These are phyloP conservation scores for Germaria angustata DNA, from an alignment of 2,888 invertebrate genomes.

Conservation along the genomic window DNA sequence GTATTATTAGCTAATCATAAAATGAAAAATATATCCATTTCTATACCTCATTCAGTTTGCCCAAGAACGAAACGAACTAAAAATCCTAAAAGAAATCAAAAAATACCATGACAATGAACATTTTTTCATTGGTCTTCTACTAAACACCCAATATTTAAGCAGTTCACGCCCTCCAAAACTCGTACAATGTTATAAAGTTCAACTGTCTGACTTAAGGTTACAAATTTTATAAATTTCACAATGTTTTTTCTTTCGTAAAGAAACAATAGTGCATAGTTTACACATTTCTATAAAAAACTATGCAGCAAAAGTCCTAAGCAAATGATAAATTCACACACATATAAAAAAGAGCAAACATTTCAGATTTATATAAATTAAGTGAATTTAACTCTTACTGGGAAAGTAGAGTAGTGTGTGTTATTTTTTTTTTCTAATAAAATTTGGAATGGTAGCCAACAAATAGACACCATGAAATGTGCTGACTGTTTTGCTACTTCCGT, in stretches of 20 bases:
- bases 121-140: neutral
- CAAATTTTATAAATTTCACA: neutral
- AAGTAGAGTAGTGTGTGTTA: neutral
- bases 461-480: constrained; percentile 61
- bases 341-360: constrained; percentile 6
- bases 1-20: neutral
- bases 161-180: constrained; percentile 48
- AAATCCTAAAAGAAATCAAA: neutral
- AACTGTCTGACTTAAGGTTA: constrained; percentile 46
- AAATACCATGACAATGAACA: constrained; percentile 32
- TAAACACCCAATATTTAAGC: constrained; percentile 55
- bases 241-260: constrained; percentile 1
- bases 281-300: constrained; percentile 43
- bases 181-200: constrained; percentile 24
- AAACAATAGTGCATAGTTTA: constrained; percentile 9
- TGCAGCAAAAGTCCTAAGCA: constrained; percentile 2
- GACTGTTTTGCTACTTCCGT: constrained; percentile 27
- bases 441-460: constrained; percentile 24
- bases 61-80: neutral
- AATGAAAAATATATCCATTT: neutral
- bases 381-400: constrained; percentile 29
- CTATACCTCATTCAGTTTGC: neutral
- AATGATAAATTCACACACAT: constrained; percentile 7
- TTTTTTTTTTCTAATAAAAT: constrained; percentile 4
- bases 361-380: constrained; percentile 40